A percentile compares a stretch with the other conserved stretches of the same genome.
phyloP scores from a whole-genome alignment of 2,113 vertebrate species.

The Chamaea fasciata region DNA sequence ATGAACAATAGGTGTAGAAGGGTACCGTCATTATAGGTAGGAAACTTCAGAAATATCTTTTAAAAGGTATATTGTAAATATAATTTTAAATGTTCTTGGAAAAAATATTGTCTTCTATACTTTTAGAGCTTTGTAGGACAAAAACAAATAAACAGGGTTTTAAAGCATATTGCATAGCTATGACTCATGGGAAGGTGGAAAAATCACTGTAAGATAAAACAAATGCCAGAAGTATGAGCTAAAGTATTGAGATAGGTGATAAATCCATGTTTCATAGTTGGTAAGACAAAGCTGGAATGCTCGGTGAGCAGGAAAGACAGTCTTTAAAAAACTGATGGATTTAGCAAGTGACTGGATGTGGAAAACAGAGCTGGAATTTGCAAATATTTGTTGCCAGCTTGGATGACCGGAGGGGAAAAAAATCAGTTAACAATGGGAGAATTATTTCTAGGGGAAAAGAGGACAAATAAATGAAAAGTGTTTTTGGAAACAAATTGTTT shows the following conservation, averaged over 20 bases:
- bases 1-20: neutral
- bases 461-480: neutral
- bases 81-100: neutral
- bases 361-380: neutral
- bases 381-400: neutral
- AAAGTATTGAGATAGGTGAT: neutral
- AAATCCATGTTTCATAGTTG: neutral
- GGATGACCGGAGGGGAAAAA: neutral
- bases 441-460: neutral
- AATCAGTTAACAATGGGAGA: neutral
- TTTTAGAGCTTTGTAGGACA: neutral
- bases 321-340: neutral
- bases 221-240: neutral
- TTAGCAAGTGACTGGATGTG: neutral
- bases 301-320: neutral
- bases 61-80: neutral
- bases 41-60: neutral
- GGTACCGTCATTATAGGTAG: rapidly evolving
- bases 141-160: neutral
- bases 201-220: neutral
- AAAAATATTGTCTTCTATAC: neutral
- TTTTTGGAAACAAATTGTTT: neutral
- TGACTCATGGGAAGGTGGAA: neutral
- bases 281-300: neutral
- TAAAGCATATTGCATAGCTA: neutral